phyloP scores from a whole-genome alignment of 2,797 vertebrate genomes.

The Protosalanx chinensis region DNA sequence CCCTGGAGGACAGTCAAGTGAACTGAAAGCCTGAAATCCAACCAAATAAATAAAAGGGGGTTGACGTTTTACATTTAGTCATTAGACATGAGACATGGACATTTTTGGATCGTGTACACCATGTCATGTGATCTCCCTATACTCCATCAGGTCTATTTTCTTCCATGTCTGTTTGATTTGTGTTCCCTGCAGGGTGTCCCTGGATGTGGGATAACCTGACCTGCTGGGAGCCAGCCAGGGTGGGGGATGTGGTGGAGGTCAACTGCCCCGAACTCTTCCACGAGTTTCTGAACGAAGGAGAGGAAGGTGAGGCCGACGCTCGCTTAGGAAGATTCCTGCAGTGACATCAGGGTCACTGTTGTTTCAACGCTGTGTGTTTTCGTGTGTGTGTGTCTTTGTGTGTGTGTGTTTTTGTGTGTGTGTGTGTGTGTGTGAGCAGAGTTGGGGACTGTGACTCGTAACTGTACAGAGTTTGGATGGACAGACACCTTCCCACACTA shows the following conservation, averaged over 20 bases:
- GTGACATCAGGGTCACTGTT: background rate
- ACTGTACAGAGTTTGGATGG: slow-evolving; percentile 92
- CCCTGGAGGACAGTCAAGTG: background rate
- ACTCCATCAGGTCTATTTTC: too few species aligned
- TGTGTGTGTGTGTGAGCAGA: slow-evolving; percentile 70
- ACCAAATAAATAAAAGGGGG: background rate
- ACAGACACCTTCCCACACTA: slow-evolving; percentile 89
- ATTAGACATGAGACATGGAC: too few species aligned
- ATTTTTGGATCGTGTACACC: too few species aligned
- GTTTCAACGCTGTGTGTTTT: background rate
- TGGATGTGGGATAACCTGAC: slow-evolving; percentile 97
- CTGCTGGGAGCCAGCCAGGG: slow-evolving; percentile 84
- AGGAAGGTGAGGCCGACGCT: slow-evolving; percentile 66
- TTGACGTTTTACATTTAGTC: too few species aligned
- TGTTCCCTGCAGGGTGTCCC: slow-evolving; percentile 74
- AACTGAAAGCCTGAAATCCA: background rate
- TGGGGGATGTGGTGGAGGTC: slow-evolving; percentile 84
- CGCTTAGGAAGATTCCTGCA: too few species aligned
- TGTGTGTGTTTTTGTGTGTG: slow-evolving; percentile 63
- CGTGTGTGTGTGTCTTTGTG: slow-evolving; percentile 2
- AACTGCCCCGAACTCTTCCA: slow-evolving; percentile 87
- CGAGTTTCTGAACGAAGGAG: slow-evolving; percentile 79
- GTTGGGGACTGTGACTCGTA: slow-evolving; percentile 82
- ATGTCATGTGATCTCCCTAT: too few species aligned
- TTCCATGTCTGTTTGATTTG: background rate